Evolutionary conservation across 1,140 invertebrate species (phyloP), one percentile per base, ranked within the genome.

Genomic region (Ylistrum balloti): DNA sequence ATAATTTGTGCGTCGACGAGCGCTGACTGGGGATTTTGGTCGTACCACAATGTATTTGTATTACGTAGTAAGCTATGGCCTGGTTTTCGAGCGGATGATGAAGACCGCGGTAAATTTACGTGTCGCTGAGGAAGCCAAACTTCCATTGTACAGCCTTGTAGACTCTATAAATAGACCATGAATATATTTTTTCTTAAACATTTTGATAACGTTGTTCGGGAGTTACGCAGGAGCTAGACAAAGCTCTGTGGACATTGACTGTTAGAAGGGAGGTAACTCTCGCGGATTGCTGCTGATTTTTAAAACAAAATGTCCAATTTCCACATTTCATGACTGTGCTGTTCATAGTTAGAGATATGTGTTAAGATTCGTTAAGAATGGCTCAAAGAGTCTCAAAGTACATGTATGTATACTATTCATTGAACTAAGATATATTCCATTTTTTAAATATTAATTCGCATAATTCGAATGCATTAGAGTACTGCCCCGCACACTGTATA

Each of bases 111-210:
- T 5, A 11, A 28, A 28, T 5, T 9, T 28, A 7, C 3, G 28
- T 5, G 56, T 7, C n/a, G 22, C n/a, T n/a, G 56, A 74, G n/a
- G 22, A 28, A 74, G 56, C 56, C 7, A 7, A 74, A 74, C 56
- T 74, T 74, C 11, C 56, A 74, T 28, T 74, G n/a, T 74, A 74
- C 28, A 74, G 56, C 56, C 56, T 74, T 74, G 56, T 74, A 74
- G 56, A 17, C 56, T 7, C n/a, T 17, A 28, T 28, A 74, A 74
- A 74, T 74, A 74, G 56, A 28, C n/a, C n/a, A n/a, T n/a, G 28
- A 5, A 74, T 74, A 74, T 74, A 74, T 74, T 74, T 74, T 74
- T 74, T 74, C 56, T 74, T 74, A n/a, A 74, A 74, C 56, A 74
- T 74, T 74, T 74, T 74, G 56, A 74, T 74, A 74, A 74, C 9